Conservation (phyloP, 2,888 invertebrate genomes). For the Acanthacorydalis orientalis region DNA sequence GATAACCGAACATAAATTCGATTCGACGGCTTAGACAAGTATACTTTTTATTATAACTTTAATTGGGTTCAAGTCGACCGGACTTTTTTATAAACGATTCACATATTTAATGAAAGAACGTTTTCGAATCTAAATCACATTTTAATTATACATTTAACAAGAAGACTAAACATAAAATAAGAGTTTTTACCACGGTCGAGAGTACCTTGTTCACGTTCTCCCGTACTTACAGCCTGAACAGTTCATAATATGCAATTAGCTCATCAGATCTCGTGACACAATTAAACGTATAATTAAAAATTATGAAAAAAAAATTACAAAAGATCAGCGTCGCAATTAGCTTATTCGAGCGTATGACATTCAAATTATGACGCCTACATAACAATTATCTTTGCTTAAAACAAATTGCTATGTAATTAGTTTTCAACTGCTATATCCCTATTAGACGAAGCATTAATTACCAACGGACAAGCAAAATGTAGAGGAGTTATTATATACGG, state of each 20-base stretch:
- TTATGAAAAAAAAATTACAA: not conserved
- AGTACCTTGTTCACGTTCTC: too few relatives aligned
- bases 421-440: conserved; percentile 7
- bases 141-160: too few relatives aligned
- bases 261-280: not conserved
- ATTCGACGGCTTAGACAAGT: too few relatives aligned
- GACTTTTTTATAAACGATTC: too few relatives aligned
- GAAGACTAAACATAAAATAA: too few relatives aligned
- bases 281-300: conserved; percentile 1
- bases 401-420: conserved; percentile 6
- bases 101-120: too few relatives aligned
- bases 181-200: too few relatives aligned
- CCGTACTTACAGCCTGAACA: not conserved
- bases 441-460: conserved; percentile 6
- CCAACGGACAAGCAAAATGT: not conserved
- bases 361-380: conserved; percentile 6
- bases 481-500: not conserved
- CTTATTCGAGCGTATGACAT: conserved; percentile 2
- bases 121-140: too few relatives aligned
- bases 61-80: too few relatives aligned
- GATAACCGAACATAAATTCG: too few relatives aligned
- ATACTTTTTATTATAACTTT: too few relatives aligned
- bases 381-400: conserved; percentile 4
- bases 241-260: not conserved
- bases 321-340: not conserved